These are phyloP conservation scores for Phataginus tetradactyla DNA, from an alignment of 2,797 vertebrate genomes.

Conservation along the genomic window DNA sequence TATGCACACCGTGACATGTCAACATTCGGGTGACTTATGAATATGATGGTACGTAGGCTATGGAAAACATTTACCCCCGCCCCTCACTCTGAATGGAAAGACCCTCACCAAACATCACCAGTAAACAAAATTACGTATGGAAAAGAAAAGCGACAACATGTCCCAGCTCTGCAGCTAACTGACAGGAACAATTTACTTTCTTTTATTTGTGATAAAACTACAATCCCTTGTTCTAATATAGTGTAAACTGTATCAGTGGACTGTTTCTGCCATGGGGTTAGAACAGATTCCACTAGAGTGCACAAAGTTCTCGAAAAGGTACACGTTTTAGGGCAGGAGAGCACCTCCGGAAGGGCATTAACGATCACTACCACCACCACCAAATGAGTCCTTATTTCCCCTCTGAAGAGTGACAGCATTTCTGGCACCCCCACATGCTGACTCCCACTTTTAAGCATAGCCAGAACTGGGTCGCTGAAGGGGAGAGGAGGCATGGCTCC, in stretches of 20 bases:
- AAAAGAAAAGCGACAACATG: constrained; percentile 71
- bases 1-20: constrained; percentile 80
- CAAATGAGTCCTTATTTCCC: constrained; percentile 72
- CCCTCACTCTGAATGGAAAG: constrained; percentile 80
- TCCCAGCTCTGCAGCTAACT: constrained; percentile 74
- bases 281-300: constrained; percentile 75
- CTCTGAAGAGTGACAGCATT: constrained; percentile 66
- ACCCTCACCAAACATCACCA: constrained; percentile 80
- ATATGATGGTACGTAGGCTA: constrained; percentile 79
- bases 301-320: constrained; percentile 62
- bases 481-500: constrained; percentile 16
- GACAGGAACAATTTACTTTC: constrained; percentile 84
- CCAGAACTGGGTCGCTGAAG: neutral
- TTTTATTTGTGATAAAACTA: constrained; percentile 82
- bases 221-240: constrained; percentile 84
- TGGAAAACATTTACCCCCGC: constrained; percentile 77
- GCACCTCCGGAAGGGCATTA: neutral
- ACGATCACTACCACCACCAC: constrained; percentile 26
- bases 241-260: constrained; percentile 82
- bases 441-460: neutral
- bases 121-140: constrained; percentile 81
- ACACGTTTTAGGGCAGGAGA: neutral
- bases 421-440: constrained; percentile 53
- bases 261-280: constrained; percentile 75
- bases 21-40: constrained; percentile 84